Percentiles rank a stretch among this genome's conserved stretches.
phyloP scores from a whole-genome alignment of 2,888 invertebrate species.

The Acanthopleura granulata region DNA sequence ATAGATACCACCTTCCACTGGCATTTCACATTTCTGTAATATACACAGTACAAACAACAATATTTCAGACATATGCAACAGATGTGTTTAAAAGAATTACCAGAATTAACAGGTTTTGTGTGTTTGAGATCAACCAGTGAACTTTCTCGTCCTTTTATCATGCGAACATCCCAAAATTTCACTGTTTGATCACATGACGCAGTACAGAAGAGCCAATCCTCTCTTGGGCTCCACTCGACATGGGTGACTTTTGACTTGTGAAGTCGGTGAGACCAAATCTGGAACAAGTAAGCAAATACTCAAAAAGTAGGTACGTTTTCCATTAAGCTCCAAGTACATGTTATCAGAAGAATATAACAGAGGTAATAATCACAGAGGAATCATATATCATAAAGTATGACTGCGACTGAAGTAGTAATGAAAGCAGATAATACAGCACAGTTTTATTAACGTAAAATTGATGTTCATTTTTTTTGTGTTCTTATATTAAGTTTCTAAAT shows the following conservation, averaged over 20 bases:
- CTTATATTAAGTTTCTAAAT: too few species aligned
- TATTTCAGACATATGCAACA: not conserved
- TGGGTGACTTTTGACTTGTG: constrained; percentile 60
- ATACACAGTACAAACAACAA: not conserved
- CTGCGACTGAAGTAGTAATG: too few species aligned
- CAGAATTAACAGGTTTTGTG: constrained; percentile 55
- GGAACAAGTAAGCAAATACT: not conserved
- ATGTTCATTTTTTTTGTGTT: too few species aligned
- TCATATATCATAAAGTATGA: too few species aligned
- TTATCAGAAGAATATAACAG: too few species aligned
- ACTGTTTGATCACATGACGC: constrained; percentile 58
- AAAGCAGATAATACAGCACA: too few species aligned
- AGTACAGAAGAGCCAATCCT: constrained; percentile 56
- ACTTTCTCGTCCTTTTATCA: constrained; percentile 47
- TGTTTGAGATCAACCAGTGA: constrained; percentile 44
- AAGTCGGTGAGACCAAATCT: constrained; percentile 48
- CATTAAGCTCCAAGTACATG: too few species aligned
- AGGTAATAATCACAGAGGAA: too few species aligned
- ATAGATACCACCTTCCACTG: not conserved
- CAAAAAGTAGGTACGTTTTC: too few species aligned
- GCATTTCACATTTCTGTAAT: not conserved
- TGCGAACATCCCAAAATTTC: constrained; percentile 61
- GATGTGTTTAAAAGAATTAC: constrained; percentile 31
- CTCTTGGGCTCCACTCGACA: constrained; percentile 57
- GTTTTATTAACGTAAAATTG: too few species aligned